Base-by-base conservation (phyloP, 2,113 vertebrate species). In the Salvator merianae region DNA sequence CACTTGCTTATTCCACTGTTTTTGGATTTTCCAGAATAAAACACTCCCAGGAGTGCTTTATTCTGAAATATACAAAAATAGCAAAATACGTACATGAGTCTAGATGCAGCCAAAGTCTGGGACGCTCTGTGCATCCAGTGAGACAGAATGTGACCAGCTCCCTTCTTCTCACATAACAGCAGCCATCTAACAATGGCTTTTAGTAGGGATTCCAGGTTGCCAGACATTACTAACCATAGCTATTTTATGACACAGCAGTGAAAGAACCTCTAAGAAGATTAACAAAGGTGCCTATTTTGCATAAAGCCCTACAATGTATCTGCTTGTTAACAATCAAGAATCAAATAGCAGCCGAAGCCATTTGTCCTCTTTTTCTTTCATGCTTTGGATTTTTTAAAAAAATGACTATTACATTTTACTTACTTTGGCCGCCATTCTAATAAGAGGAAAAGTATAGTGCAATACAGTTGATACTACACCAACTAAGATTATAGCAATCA, bases 261-360 rank as follows among this genome's bases (percentile, higher is more conserved):
- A 84, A 81, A 47, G 79, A 72, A 84, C 28, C 22, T 84, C 79
- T 34, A 81, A 81, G 32, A 81, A 14, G 66, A 77, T 71, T 84
- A 77, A 72, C 70, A 47, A 70, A 82, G 59, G 40, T 55, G 72
- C 34, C 87, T 72, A 66, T 36, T 88, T 88, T 84, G 66, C 40
- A 71, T 72, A 72, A 82, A 78, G 47, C 68, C 38, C 53, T 72
- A 62, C 50, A 65, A 16, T 79, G 50, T 59, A 32, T 59, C 79
- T 63, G 55, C 81, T 82, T 86, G 36, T 77, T 77, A 63, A 55
- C 73, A 72, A 71, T 62, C 66, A 65, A 77, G 53, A 71, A 55
- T 77, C 38, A 63, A 65, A 82, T 71, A 63, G n/a, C 68, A 86
- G 74, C 66, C 85, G 78, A 71, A 82, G 32, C 9, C 69, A 73